These are phyloP conservation scores for Grantiella picta DNA, from an alignment of 2,113 vertebrate genomes.

Conservation along the genomic window DNA sequence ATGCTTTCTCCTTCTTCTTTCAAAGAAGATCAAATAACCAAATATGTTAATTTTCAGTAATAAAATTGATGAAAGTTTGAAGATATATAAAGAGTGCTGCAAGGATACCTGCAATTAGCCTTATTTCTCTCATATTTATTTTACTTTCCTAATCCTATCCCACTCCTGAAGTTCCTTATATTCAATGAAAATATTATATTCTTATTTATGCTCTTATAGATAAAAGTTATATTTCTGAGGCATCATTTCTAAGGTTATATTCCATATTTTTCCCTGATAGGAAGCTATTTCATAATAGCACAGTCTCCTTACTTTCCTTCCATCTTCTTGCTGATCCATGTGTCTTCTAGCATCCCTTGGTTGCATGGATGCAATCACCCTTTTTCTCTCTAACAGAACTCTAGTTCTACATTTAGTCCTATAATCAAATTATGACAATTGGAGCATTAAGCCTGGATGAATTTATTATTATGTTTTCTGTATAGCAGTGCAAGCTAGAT, in stretches of 20 bases:
- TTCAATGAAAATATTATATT: not conserved
- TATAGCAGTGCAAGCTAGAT: not conserved
- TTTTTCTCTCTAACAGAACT: not conserved
- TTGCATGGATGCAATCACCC: not conserved
- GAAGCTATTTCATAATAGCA: not conserved
- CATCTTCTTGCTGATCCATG: not conserved
- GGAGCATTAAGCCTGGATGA: not conserved
- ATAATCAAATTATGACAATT: too few species aligned
- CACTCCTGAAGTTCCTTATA: not conserved
- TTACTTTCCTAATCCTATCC: not conserved
- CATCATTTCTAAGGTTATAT: not conserved
- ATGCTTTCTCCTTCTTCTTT: not conserved
- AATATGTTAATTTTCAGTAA: not conserved
- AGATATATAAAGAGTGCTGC: not conserved
- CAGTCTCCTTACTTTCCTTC: not conserved
- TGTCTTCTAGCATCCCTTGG: not conserved
- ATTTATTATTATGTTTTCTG: not conserved
- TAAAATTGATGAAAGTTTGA: not conserved
- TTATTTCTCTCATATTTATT: not conserved
- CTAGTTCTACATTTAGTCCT: not conserved
- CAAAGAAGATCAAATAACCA: not conserved
- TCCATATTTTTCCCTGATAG: not conserved
- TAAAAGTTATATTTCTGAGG: not conserved
- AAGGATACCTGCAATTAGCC: not conserved
- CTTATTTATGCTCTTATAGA: not conserved